Conservation (phyloP, 2,888 invertebrate species). For the Pecten maximus region DNA sequence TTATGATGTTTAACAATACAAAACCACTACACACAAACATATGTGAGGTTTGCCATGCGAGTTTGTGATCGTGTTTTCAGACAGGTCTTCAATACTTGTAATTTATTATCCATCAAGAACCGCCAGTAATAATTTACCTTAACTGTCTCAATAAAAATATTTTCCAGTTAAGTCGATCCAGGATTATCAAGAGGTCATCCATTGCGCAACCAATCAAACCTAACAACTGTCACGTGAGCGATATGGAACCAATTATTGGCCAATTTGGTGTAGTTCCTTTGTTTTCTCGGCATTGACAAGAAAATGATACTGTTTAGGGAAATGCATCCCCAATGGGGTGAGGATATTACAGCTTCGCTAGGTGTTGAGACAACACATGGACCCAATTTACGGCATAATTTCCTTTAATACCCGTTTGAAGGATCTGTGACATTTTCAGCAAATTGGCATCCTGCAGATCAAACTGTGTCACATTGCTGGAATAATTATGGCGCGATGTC, state of each 20-base stretch:
- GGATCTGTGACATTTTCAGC: neutral
- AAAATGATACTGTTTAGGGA: neutral
- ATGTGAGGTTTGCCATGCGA: too few relatives aligned
- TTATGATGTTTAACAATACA: too few relatives aligned
- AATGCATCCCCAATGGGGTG: neutral
- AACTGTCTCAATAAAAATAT: too few relatives aligned
- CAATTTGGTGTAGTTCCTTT: neutral
- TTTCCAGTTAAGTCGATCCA: too few relatives aligned
- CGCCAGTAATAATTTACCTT: too few relatives aligned
- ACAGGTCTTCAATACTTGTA: too few relatives aligned
- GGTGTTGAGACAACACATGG: neutral
- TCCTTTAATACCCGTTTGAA: constrained; percentile 7
- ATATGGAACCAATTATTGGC: neutral
- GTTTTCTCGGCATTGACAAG: neutral
- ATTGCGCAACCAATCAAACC: neutral
- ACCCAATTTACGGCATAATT: neutral
- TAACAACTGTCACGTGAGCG: neutral
- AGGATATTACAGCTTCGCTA: neutral
- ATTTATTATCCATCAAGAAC: too few relatives aligned
- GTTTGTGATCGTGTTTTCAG: too few relatives aligned
- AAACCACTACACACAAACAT: too few relatives aligned
- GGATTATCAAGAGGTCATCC: neutral
- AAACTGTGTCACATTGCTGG: neutral
- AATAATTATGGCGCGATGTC: neutral
- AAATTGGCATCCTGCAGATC: neutral